Evolutionary conservation across 2,888 invertebrate species (phyloP), one percentile per base, ranked within the genome.

Genomic region (Bedellia somnulentella): DNA sequence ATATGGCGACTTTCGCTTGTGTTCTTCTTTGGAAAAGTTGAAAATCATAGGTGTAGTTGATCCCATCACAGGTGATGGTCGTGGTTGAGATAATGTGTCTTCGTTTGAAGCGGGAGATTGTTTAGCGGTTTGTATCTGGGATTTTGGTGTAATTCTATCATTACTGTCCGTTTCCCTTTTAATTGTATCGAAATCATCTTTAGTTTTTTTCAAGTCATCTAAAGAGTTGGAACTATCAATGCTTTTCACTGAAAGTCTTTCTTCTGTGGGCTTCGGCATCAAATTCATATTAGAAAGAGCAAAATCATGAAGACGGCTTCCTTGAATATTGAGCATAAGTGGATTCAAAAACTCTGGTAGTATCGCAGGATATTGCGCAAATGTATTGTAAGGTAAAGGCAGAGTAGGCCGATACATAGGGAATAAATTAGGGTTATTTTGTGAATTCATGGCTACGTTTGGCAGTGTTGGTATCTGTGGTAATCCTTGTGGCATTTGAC

Each of bases 91-190:
- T 6, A 76, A 64, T 1, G 81, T 80, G 52, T 87, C 86, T 46
- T 87, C 85, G 5, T 76, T 80, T 2, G 83, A 80, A 4, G 83
- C 79, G 6, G 87, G 84, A 18, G 86, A 86, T 8, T 82, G 80
- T 45, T 85, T 86, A 23, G 71, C 43, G 44, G 55, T 64, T 16
- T 57, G 30, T 23, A 37, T 53, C 29, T 70, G 66, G 12, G 76
- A 47, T 41, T 79, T 81, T 3, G 84, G 83, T 2, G 82, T 80
- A 30, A 68, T 62, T 29, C 82, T 57, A 29, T 83, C 80, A 31
- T 58, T 44, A 44, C 40, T 50, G 21, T 60, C 59, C 25, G 47
- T 49, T 22, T 62, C 52, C 36, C 55, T 48, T 38, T 58, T 62
- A 28, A 42, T 47, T 2, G 43, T 47, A 17, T 66, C 66, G 31